Evolutionary conservation across 2,113 vertebrate genomes (phyloP).

Genomic region (Piliocolobus tephrosceles): DNA sequence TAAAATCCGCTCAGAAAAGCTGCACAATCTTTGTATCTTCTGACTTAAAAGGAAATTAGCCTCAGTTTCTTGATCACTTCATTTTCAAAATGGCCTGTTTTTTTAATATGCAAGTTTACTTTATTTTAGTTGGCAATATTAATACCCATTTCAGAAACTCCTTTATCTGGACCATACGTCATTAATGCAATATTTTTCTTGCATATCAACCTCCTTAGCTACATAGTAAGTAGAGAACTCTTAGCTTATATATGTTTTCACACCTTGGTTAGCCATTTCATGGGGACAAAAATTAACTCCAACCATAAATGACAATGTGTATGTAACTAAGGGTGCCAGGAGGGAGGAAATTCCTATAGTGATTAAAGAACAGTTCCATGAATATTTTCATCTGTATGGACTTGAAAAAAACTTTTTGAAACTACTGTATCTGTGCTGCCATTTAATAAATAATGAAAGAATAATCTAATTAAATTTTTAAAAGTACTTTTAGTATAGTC

Average conservation of each 20-base stretch:
- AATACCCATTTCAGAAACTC: constrained; percentile 53
- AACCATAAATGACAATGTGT: background rate
- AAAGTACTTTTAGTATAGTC: background rate
- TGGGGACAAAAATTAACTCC: constrained; percentile 4
- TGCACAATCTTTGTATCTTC: background rate
- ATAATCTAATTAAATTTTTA: background rate
- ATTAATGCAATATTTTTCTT: background rate
- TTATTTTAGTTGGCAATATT: background rate
- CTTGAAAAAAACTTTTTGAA: background rate
- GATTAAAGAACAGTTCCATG: background rate
- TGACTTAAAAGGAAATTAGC: background rate
- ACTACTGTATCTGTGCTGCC: background rate
- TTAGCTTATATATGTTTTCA: constrained; percentile 18
- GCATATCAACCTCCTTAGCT: background rate
- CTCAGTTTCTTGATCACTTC: constrained; percentile 5
- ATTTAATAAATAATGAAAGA: background rate
- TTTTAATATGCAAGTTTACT: background rate
- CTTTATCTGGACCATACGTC: background rate
- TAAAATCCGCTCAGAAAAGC: background rate
- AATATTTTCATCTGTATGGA: background rate
- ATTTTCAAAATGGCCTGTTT: background rate
- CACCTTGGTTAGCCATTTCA: background rate
- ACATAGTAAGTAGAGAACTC: background rate
- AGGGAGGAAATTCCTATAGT: fast-evolving
- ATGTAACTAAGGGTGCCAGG: background rate